Evolutionary conservation across 2,888 invertebrate species (phyloP).

Genomic region (Argynnis bischoffii): DNA sequence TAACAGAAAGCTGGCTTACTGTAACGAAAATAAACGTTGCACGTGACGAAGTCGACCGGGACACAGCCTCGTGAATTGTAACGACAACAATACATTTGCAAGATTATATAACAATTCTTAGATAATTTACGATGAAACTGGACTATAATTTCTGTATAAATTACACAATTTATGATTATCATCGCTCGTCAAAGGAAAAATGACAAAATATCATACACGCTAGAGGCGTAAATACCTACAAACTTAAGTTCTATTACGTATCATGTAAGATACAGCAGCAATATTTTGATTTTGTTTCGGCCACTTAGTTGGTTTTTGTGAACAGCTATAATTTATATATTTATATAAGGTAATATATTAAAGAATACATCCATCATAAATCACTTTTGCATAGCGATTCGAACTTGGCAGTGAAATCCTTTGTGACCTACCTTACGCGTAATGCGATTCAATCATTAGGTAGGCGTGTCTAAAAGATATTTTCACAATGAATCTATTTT

Average conservation of each 20-base stretch:
- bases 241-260: too few species aligned
- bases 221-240: too few species aligned
- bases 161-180: not conserved
- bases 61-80: constrained; percentile 38
- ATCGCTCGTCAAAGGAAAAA: not conserved
- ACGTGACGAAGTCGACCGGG: constrained; percentile 56
- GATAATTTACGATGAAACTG: constrained; percentile 8
- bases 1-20: constrained; percentile 32
- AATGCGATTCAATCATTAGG: constrained; percentile 30
- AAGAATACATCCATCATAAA: constrained; percentile 14
- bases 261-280: too few species aligned
- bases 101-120: constrained; percentile 49
- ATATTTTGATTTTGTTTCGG: too few species aligned
- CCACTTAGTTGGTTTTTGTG: too few species aligned
- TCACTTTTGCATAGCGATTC: constrained; percentile 9
- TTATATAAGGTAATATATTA: constrained; percentile 13
- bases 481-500: not conserved
- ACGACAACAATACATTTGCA: constrained; percentile 42
- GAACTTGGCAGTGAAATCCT: constrained; percentile 53
- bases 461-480: constrained; percentile 26
- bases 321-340: constrained; percentile 29
- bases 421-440: constrained; percentile 63
- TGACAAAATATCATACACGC: not conserved
- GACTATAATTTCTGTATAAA: not conserved
- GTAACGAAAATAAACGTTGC: constrained; percentile 61